A percentile compares a stretch with the other conserved stretches of the same genome.
Conservation (phyloP, 2,113 vertebrate genomes). For the Hemibagrus wyckioides region DNA sequence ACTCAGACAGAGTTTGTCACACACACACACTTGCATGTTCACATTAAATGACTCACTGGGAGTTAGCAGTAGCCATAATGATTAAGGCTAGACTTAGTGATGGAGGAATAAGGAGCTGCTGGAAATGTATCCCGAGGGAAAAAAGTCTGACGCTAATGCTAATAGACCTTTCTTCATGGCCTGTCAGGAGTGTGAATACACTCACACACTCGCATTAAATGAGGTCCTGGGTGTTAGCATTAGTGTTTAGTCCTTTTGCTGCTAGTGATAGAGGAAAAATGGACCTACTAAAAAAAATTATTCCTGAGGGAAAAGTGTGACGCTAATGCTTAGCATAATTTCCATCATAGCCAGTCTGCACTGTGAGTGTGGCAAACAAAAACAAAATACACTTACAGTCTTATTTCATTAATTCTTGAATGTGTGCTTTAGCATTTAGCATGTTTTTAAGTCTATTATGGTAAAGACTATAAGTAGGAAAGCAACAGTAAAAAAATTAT, state of each 20-base stretch:
- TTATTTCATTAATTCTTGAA: neutral
- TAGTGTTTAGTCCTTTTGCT: neutral
- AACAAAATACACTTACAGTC: neutral
- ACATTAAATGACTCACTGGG: slow-evolving; percentile 3
- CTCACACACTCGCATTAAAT: slow-evolving; percentile 12
- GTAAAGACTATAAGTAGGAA: neutral
- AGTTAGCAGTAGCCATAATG: slow-evolving; percentile 41
- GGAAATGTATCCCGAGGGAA: slow-evolving; percentile 23
- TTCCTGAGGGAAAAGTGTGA: neutral
- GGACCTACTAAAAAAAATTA: neutral
- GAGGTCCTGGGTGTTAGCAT: slow-evolving; percentile 1
- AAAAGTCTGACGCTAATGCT: slow-evolving; percentile 7
- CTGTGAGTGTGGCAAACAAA: slow-evolving; percentile 12
- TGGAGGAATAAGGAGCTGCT: slow-evolving; percentile 50
- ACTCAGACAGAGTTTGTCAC: neutral
- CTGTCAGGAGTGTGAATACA: slow-evolving; percentile 39
- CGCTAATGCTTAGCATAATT: neutral
- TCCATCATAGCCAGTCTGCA: neutral
- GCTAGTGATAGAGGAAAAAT: neutral
- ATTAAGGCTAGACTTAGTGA: slow-evolving; percentile 44
- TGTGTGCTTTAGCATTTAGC: neutral
- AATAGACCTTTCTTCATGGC: slow-evolving; percentile 43
- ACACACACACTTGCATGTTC: neutral
- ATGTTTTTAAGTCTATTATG: neutral
- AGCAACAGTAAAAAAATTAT: neutral